These are phyloP conservation scores for Lates calcarifer DNA, from an alignment of 2,113 vertebrate genomes.

Conservation along the genomic window DNA sequence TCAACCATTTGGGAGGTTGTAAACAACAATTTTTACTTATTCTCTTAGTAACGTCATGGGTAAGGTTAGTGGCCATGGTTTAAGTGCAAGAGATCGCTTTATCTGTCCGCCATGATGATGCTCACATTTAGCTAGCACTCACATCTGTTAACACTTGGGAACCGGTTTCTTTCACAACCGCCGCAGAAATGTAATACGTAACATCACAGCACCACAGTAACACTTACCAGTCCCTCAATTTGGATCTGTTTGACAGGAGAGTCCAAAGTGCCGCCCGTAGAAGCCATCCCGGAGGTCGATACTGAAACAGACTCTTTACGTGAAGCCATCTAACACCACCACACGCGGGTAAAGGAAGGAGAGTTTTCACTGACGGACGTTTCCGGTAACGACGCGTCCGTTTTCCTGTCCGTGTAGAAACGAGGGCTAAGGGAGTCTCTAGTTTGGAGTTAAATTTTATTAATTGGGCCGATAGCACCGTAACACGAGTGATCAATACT, in stretches of 20 bases:
- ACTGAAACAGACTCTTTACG: slow-evolving; percentile 59
- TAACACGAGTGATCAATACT: neutral
- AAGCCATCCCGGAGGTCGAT: slow-evolving; percentile 21
- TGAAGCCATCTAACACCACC: slow-evolving; percentile 53
- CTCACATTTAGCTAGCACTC: slow-evolving; percentile 44
- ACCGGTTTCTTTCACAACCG: neutral
- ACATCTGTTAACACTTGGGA: neutral
- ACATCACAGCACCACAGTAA: rapidly evolving
- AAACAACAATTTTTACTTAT: neutral
- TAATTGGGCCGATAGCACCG: neutral
- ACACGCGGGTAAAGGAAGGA: slow-evolving; percentile 69
- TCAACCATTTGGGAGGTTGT: neutral
- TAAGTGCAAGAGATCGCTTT: neutral
- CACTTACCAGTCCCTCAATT: slow-evolving; percentile 83
- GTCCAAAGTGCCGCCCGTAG: slow-evolving; percentile 72
- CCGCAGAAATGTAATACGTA: rapidly evolving
- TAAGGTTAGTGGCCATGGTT: neutral
- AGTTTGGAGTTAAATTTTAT: neutral
- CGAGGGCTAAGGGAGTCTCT: neutral
- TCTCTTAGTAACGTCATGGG: neutral
- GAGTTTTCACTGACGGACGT: slow-evolving; percentile 45
- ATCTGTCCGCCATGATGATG: slow-evolving; percentile 66
- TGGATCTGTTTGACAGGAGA: slow-evolving; percentile 83
- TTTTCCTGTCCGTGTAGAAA: slow-evolving; percentile 65
- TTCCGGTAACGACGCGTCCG: slow-evolving; percentile 55